These are phyloP conservation scores for Lottia gigantea DNA, from an alignment of 2,888 invertebrate species.

Conservation along the genomic window DNA sequence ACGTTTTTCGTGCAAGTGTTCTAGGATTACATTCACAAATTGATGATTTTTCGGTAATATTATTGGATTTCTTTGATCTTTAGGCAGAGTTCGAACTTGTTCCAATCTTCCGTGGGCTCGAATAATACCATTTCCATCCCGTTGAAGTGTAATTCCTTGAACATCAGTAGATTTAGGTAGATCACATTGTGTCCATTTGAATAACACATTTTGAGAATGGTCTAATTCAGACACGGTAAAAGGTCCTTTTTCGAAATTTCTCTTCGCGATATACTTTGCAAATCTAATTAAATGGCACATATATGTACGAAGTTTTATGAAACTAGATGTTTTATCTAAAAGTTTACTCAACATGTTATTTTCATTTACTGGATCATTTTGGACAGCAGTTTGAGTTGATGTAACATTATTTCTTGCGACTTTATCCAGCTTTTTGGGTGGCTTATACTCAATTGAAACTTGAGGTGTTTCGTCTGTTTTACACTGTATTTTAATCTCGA, in stretches of 20 bases:
- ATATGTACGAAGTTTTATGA: neutral
- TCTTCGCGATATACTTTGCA: neutral
- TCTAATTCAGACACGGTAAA: neutral
- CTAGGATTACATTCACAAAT: neutral
- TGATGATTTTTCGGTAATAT: too few relatives aligned
- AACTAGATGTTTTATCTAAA: neutral
- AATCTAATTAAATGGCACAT: neutral
- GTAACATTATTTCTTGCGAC: too few relatives aligned
- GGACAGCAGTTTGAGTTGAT: too few relatives aligned
- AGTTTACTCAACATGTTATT: neutral
- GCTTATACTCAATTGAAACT: too few relatives aligned
- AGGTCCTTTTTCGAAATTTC: neutral
- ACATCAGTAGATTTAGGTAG: neutral
- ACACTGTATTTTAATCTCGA: neutral
- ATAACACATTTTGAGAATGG: constrained; percentile 10
- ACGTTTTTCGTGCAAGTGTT: constrained; percentile 1
- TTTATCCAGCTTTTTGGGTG: too few relatives aligned
- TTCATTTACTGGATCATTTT: too few relatives aligned
- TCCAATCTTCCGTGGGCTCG: too few relatives aligned
- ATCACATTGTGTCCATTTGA: neutral
- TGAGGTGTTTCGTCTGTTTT: too few relatives aligned
- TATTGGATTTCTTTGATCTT: too few relatives aligned
- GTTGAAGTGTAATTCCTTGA: too few relatives aligned
- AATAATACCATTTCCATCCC: too few relatives aligned
- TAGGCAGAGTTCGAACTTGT: too few relatives aligned